These are phyloP conservation scores for Hippoglossus hippoglossus DNA, from an alignment of 2,797 vertebrate species.

Conservation along the genomic window DNA sequence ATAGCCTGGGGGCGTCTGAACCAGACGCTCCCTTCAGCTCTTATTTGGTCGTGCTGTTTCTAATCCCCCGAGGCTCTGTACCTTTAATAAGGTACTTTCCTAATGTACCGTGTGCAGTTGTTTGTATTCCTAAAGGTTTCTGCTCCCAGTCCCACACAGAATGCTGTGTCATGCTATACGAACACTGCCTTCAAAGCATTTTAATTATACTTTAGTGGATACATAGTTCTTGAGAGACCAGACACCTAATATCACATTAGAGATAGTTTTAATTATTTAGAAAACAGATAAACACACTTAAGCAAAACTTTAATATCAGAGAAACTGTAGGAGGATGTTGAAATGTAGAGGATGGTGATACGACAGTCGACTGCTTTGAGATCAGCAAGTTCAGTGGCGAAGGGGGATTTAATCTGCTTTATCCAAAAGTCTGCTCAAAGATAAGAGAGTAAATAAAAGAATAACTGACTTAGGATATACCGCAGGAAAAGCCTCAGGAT, in stretches of 20 bases:
- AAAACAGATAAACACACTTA: slow-evolving; percentile 17
- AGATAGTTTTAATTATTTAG: neutral
- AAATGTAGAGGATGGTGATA: neutral
- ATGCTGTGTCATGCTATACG: slow-evolving; percentile 50
- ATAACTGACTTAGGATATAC: neutral
- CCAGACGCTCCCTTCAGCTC: neutral
- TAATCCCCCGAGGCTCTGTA: slow-evolving; percentile 23
- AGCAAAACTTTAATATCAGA: neutral
- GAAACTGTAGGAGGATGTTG: neutral
- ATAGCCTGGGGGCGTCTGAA: neutral
- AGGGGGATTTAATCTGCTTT: neutral
- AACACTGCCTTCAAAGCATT: slow-evolving; percentile 47
- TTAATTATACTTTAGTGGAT: slow-evolving; percentile 63
- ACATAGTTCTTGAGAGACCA: slow-evolving; percentile 32
- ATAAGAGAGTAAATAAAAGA: neutral
- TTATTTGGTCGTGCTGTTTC: slow-evolving; percentile 17
- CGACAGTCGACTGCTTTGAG: slow-evolving; percentile 14
- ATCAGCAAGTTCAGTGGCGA: slow-evolving; percentile 23
- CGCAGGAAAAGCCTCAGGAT: neutral
- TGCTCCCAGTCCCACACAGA: slow-evolving; percentile 72
- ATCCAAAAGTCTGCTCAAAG: neutral
- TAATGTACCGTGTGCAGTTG: slow-evolving; percentile 11
- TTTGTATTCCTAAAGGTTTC: slow-evolving; percentile 29
- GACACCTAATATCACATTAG: slow-evolving; percentile 15
- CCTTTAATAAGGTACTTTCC: slow-evolving; percentile 39